A percentile compares a stretch with the other conserved stretches of the same genome.
These are phyloP conservation scores for Megathymus violae DNA, from an alignment of 1,140 invertebrate genomes.

Conservation along the genomic window DNA sequence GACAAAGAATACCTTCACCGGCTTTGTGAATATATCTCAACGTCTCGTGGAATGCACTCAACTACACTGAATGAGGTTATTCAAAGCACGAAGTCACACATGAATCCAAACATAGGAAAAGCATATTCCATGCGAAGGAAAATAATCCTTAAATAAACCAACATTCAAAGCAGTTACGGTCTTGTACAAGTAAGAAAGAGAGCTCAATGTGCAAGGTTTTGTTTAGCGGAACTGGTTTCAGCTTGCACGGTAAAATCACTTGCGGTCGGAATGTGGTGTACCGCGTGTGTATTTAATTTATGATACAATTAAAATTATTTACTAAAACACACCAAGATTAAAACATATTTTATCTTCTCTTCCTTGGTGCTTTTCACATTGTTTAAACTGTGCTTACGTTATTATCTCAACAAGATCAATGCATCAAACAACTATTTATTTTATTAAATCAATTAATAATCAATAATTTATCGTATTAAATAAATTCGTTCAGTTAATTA, in stretches of 20 bases:
- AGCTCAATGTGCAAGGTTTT: constrained; percentile 4
- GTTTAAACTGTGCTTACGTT: too few relatives aligned
- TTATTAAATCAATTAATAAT: too few relatives aligned
- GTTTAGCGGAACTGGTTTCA: background rate
- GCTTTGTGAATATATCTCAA: constrained; percentile 37
- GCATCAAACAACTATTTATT: too few relatives aligned
- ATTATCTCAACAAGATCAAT: too few relatives aligned
- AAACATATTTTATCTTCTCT: too few relatives aligned
- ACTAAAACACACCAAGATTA: too few relatives aligned
- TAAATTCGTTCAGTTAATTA: too few relatives aligned
- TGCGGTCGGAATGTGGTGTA: constrained; percentile 2
- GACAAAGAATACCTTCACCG: constrained; percentile 30
- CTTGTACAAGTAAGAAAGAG: constrained; percentile 1
- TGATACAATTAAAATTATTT: too few relatives aligned
- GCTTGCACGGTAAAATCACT: background rate
- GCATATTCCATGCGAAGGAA: constrained; percentile 16
- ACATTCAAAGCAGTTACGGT: constrained; percentile 9
- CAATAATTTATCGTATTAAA: too few relatives aligned
- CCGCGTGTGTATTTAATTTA: constrained; percentile 15
- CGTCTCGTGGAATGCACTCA: constrained; percentile 44
- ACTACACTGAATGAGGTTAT: constrained; percentile 47
- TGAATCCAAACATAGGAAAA: constrained; percentile 35
- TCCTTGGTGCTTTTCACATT: too few relatives aligned
- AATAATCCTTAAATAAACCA: constrained; percentile 5
- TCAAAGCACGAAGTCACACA: constrained; percentile 45